Conservation (phyloP, 2,797 vertebrate genomes). For the Morelia viridis region DNA sequence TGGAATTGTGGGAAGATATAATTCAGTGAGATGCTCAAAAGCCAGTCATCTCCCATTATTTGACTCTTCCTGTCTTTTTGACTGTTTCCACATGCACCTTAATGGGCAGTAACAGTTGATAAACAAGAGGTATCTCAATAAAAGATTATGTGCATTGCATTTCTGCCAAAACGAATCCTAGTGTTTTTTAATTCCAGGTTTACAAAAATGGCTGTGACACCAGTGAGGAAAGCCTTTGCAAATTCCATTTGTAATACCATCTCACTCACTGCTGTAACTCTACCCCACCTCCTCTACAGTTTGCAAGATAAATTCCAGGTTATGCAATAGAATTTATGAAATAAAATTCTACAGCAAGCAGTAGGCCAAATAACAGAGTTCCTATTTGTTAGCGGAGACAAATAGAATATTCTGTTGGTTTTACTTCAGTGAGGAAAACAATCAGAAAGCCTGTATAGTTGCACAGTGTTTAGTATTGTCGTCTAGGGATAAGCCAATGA, state of each 20-base stretch:
- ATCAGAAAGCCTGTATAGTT: constrained; percentile 26
- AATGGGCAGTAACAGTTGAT: neutral
- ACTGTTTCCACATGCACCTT: neutral
- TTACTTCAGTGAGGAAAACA: constrained; percentile 49
- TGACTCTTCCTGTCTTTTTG: neutral
- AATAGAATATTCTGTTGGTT: constrained; percentile 34
- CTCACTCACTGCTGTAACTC: constrained; percentile 9
- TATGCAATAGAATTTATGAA: constrained; percentile 52
- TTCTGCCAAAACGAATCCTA: neutral
- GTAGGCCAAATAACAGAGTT: constrained; percentile 44
- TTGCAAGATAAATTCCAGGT: constrained; percentile 30
- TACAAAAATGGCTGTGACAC: constrained; percentile 30
- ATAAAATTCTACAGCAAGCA: constrained; percentile 47
- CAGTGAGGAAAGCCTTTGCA: constrained; percentile 37
- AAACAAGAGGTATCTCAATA: neutral
- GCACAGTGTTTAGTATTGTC: constrained; percentile 45
- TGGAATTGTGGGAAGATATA: too few species aligned
- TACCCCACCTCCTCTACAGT: constrained; percentile 24
- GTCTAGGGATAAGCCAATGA: neutral
- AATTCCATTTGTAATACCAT: constrained; percentile 20
- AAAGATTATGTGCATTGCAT: constrained; percentile 7
- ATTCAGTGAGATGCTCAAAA: neutral
- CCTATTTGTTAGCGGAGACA: constrained; percentile 51
- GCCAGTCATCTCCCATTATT: neutral
- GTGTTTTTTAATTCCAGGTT: neutral